Percentiles rank a stretch among this genome's conserved stretches.
These are phyloP conservation scores for Eilema depressum DNA, from an alignment of 2,888 invertebrate species.

Conservation along the genomic window DNA sequence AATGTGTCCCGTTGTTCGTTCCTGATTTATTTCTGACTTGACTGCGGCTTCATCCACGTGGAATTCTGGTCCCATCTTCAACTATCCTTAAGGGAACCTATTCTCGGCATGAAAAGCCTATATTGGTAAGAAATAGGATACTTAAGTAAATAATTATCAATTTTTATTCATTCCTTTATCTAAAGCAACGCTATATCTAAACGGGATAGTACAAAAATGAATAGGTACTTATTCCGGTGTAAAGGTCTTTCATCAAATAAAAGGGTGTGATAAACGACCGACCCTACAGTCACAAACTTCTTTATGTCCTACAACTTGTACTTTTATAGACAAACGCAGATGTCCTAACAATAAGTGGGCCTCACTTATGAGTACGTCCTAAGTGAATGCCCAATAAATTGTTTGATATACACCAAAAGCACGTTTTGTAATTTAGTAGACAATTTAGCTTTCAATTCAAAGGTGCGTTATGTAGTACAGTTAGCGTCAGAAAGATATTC, in stretches of 20 bases:
- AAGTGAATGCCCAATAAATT: background rate
- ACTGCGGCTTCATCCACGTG: too few relatives aligned
- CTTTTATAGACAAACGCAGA: conserved; percentile 32
- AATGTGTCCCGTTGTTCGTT: background rate
- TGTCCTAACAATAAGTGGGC: conserved; percentile 18
- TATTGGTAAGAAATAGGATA: too few relatives aligned
- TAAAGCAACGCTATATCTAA: background rate
- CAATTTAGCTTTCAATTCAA: too few relatives aligned
- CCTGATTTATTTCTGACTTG: background rate
- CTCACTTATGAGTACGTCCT: background rate
- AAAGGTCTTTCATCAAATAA: conserved; percentile 11
- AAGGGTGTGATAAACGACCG: conserved; percentile 15
- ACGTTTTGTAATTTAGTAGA: background rate
- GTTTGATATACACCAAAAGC: background rate
- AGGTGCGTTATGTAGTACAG: too few relatives aligned
- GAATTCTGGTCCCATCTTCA: too few relatives aligned
- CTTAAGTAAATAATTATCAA: too few relatives aligned
- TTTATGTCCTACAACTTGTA: conserved; percentile 19
- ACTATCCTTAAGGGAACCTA: too few relatives aligned
- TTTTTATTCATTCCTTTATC: background rate
- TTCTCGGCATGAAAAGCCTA: too few relatives aligned
- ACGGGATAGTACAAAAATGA: background rate
- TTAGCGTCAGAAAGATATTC: too few relatives aligned
- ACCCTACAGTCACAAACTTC: conserved; percentile 12
- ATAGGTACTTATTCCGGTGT: background rate